A percentile compares a stretch with the other conserved stretches of the same genome.
Conservation (phyloP, 1,140 invertebrate genomes). For the Brachionus angularis region DNA sequence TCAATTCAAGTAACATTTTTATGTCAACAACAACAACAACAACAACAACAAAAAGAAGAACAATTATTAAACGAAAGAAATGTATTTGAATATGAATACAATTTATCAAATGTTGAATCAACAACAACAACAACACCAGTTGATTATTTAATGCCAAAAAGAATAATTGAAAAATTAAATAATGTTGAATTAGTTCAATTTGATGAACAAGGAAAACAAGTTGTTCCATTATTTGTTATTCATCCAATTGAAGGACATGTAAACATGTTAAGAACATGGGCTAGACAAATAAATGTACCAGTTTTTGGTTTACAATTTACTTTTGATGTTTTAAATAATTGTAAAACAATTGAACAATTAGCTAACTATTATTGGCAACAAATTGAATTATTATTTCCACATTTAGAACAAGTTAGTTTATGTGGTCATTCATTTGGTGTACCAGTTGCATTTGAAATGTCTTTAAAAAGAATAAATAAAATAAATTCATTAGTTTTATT, state of each 20-base stretch:
- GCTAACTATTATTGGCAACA: constrained; percentile 8
- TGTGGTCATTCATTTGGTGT: constrained; percentile 7
- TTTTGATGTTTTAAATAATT: background rate
- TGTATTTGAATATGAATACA: background rate
- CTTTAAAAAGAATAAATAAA: background rate
- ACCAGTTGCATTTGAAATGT: constrained; percentile 34
- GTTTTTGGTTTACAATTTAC: constrained; percentile 8
- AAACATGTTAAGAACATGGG: background rate
- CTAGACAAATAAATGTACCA: background rate
- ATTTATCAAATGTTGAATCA: background rate
- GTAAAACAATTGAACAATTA: constrained; percentile 7
- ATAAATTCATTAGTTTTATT: background rate
- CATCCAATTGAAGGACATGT: constrained; percentile 18
- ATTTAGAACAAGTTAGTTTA: background rate
- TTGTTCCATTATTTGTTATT: constrained; percentile 1
- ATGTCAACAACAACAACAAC: too few relatives aligned
- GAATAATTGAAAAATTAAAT: constrained; percentile 14
- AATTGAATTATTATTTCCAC: background rate
- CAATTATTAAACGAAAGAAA: too few relatives aligned
- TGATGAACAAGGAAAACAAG: background rate
- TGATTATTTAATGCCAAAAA: constrained; percentile 20
- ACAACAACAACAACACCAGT: background rate
- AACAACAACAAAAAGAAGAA: too few relatives aligned
- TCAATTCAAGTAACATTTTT: too few relatives aligned
- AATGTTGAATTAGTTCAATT: too few relatives aligned